Base-by-base conservation (phyloP, 2,113 vertebrate genomes). In the Daubentonia madagascariensis region DNA sequence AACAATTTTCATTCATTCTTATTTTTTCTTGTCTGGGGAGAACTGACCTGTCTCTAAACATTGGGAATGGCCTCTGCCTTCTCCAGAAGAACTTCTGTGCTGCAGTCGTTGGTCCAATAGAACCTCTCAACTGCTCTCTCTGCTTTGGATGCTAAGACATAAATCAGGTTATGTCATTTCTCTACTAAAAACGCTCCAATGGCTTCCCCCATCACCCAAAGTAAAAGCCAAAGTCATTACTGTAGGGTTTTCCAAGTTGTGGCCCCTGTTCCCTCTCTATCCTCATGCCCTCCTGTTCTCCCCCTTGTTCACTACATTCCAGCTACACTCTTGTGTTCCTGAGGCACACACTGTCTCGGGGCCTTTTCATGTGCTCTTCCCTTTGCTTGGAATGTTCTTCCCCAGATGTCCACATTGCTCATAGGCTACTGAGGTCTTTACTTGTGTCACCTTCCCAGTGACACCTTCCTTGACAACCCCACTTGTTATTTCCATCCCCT, bases 231-330 rank as follows among this genome's bases (percentile, higher is more conserved):
- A 40, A 75, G 32, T n/a, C 75, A 11, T 18, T 6, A 4, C 40
- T 1, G 6, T 0, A 54, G 59, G 54, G 61, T 17, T 37, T 61
- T 65, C 13, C 18, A 13, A 8, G 18, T 10, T 18, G 18, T 22
- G 32, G 37, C 32, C 50, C 81, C 32, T 14, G 37, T 18, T n/a
- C 59, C 12, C 22, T 8, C 78, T 50, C 6, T 57, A 9, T 8
- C 57, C 59, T 5, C 3, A 4, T 1, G 37, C 43, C 28, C 7
- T 45, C 11, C 7, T 5, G 0, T 11, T 4, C 11, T 9, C 12
- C 35, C 45, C 13, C 3, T 20, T 5, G 12, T 30, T 61, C 37
- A 4, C 22, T 12, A 7, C 25, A 2, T n/a, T 37, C 70, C 22
- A 20, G 6, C 43, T 5, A 0, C 1, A 10, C 23, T 2, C 43